phyloP scores from a whole-genome alignment of 1,140 invertebrate genomes.

The Coptotermes formosanus region DNA sequence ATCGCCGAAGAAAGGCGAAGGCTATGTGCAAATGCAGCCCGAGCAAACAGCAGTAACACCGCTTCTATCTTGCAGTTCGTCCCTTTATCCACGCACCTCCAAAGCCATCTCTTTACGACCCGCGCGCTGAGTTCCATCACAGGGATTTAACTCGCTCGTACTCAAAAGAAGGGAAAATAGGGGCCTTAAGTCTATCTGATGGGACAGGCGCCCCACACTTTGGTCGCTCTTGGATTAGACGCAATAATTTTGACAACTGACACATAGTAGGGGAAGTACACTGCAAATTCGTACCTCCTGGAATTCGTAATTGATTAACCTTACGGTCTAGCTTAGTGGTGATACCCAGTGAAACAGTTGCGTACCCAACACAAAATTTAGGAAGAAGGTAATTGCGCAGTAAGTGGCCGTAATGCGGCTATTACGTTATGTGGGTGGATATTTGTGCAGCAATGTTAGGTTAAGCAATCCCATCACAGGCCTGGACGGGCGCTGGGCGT shows the following conservation, averaged over 20 bases:
- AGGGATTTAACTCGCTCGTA: constrained; percentile 11
- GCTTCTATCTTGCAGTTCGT: no score
- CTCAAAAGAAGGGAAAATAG: constrained; percentile 23
- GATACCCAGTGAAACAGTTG: no score
- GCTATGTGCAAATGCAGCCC: no score
- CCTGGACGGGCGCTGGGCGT: no score
- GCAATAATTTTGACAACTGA: neutral
- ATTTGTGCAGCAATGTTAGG: no score
- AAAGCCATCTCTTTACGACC: neutral
- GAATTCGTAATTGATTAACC: no score
- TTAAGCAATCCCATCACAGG: no score
- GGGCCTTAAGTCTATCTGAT: constrained; percentile 20
- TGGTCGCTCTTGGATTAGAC: neutral
- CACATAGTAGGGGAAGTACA: neutral
- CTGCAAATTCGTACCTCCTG: neutral
- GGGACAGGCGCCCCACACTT: neutral
- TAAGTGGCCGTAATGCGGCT: no score
- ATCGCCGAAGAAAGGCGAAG: neutral
- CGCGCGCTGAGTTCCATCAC: neutral
- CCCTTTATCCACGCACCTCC: neutral
- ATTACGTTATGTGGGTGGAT: no score
- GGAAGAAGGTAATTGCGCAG: no score
- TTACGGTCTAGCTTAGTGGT: no score
- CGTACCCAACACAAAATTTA: no score
- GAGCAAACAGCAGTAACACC: neutral